Percentiles rank a stretch among this genome's conserved stretches.
Evolutionary conservation across 2,797 vertebrate genomes (phyloP).

Genomic region (Phalanger gymnotis): DNA sequence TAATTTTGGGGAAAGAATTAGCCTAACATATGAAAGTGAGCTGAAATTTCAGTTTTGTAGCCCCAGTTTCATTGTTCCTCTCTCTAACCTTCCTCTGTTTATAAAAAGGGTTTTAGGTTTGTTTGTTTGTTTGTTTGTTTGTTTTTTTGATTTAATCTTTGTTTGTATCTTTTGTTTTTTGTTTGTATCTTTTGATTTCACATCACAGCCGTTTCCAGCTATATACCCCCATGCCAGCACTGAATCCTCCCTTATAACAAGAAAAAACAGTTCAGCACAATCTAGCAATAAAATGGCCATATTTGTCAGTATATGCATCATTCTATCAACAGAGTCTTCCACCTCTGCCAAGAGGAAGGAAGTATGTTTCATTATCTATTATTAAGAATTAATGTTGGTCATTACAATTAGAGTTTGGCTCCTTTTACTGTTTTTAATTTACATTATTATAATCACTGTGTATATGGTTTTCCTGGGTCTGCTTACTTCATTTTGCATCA

Average conservation of each 20-base stretch:
- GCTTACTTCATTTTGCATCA: not conserved
- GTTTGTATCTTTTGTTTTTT: not conserved
- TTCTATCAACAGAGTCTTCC: not conserved
- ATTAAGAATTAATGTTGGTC: not conserved
- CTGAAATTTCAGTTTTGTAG: constrained; percentile 23
- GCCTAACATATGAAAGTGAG: not conserved
- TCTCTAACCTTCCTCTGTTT: not conserved
- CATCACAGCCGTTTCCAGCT: not conserved
- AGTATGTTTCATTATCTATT: not conserved
- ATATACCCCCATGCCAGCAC: not conserved
- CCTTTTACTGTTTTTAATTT: not conserved
- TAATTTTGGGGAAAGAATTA: not conserved
- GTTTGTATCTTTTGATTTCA: not conserved
- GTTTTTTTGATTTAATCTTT: not conserved
- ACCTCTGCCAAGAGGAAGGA: not conserved
- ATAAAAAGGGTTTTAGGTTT: not conserved
- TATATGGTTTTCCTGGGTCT: not conserved
- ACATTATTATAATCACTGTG: not conserved
- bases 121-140: not conserved
- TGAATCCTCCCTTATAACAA: not conserved
- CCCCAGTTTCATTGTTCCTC: not conserved
- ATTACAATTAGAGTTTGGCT: not conserved
- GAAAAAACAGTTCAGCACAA: not conserved
- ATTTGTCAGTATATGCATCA: not conserved
- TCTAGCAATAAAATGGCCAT: not conserved